Evolutionary conservation across 2,113 vertebrate species (phyloP).

Genomic region (Bungarus multicinctus): DNA sequence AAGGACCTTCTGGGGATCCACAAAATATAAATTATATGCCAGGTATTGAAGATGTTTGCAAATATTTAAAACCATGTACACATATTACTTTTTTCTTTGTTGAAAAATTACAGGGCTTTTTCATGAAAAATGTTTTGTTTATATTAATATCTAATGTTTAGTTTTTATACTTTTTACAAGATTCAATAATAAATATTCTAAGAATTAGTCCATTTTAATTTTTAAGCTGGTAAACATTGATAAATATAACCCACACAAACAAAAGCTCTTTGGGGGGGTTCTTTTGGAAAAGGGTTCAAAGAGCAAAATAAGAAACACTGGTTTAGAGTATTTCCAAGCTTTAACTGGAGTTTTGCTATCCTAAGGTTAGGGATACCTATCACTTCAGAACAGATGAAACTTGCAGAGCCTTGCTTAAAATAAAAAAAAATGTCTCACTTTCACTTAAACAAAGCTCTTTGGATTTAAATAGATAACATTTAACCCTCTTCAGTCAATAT

Average conservation of each 20-base stretch:
- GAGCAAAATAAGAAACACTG: background rate
- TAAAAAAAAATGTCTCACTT: constrained; percentile 38
- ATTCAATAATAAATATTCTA: background rate
- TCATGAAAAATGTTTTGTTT: background rate
- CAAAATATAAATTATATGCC: background rate
- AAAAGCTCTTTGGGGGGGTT: background rate
- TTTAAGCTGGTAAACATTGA: background rate
- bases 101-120: background rate
- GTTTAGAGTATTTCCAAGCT: background rate
- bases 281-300: background rate
- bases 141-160: background rate
- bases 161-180: background rate
- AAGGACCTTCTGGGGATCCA: background rate
- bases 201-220: background rate
- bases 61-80: background rate
- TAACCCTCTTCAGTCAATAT: constrained; percentile 61
- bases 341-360: background rate
- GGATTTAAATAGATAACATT: constrained; percentile 39
- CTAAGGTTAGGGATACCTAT: background rate
- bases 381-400: background rate
- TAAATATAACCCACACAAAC: background rate
- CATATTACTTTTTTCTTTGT: background rate
- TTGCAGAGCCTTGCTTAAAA: background rate
- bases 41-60: background rate
- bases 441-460: constrained; percentile 43